A percentile compares a stretch with the other conserved stretches of the same genome.
Conservation (phyloP, 2,113 vertebrate genomes). For the Dicentrarchus labrax region DNA sequence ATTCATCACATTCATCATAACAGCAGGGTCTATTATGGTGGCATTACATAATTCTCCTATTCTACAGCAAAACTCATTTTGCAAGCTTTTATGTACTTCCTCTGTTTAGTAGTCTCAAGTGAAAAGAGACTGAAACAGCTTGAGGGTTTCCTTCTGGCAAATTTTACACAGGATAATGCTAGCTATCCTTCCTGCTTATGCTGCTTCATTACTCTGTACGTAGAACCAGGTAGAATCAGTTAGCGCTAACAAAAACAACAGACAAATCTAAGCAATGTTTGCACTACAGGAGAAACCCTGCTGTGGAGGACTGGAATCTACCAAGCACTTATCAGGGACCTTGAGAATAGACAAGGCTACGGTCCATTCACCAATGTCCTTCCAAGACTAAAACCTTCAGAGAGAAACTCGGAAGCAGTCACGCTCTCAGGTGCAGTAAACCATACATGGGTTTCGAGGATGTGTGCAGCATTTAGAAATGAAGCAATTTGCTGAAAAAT, state of each 20-base stretch:
- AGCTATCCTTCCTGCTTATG: slow-evolving; percentile 31
- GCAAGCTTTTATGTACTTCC: background rate
- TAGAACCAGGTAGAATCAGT: background rate
- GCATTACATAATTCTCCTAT: slow-evolving; percentile 38
- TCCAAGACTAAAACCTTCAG: too few relatives aligned
- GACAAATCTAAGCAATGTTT: background rate
- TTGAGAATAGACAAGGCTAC: background rate
- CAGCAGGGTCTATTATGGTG: slow-evolving; percentile 19
- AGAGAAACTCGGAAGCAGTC: too few relatives aligned
- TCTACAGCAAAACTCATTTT: slow-evolving; percentile 27
- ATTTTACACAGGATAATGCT: slow-evolving; percentile 36
- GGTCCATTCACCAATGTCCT: too few relatives aligned
- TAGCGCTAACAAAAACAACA: background rate
- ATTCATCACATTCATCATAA: slow-evolving; percentile 47
- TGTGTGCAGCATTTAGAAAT: too few relatives aligned
- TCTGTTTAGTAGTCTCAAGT: slow-evolving; percentile 31
- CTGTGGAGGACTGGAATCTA: background rate
- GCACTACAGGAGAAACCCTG: background rate
- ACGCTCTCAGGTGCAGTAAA: too few relatives aligned
- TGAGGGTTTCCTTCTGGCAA: slow-evolving; percentile 41
- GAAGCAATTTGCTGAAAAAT: too few relatives aligned
- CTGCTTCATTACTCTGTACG: slow-evolving; percentile 13
- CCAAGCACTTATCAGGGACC: background rate
- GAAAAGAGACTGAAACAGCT: slow-evolving; percentile 36
- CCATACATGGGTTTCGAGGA: too few relatives aligned